Evolutionary conservation across 2,888 invertebrate species (phyloP), one percentile per base, ranked within the genome.

Genomic region (Tinea semifulvella): DNA sequence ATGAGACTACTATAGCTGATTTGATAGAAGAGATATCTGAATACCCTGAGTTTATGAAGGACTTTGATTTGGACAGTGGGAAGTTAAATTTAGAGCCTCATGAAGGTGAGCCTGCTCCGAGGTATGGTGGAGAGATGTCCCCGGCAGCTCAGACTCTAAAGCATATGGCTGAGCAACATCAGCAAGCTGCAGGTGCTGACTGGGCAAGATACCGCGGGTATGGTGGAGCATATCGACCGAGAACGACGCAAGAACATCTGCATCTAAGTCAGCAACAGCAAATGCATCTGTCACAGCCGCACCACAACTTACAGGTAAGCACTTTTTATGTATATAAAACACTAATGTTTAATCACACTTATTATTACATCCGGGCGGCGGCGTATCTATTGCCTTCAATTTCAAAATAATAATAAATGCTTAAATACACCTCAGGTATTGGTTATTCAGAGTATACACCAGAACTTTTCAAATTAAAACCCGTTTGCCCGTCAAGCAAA

Each of bases 141-240:
- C 92, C 96, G 17, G 97, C 97, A 1, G 96, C 96, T 42, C 95
- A 96, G 76, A 96, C 96, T 1, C 81, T 97, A 44, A 96, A 96
- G 66, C 96, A 96, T 61, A 96, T 96, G 96, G 96, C 96, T 27
- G 96, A 96, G 66, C 96, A 96, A 68, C 96, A 96, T 72, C 96
- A 96, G 74, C 94, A 93, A 71, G 76, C 75, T 48, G 62, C 77
- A 20, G 79, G 76, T 64, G 89, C 90, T 1, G 84, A 84, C 63
- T 85, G 75, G 63, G 64, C 66, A 50, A 70, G 77, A 45, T 77
- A 70, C 81, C 88, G 77, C 38, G 87, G 68, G 81, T 83, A 64
- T 82, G 75, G 61, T 81, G 82, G 61, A 81, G 77, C 35, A 81
- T 81, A 65, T 84, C 75, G 14, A 83, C 75, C n/a, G 82, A 63